Conservation (phyloP, 2,113 vertebrate genomes). For the Diadophis punctatus region DNA sequence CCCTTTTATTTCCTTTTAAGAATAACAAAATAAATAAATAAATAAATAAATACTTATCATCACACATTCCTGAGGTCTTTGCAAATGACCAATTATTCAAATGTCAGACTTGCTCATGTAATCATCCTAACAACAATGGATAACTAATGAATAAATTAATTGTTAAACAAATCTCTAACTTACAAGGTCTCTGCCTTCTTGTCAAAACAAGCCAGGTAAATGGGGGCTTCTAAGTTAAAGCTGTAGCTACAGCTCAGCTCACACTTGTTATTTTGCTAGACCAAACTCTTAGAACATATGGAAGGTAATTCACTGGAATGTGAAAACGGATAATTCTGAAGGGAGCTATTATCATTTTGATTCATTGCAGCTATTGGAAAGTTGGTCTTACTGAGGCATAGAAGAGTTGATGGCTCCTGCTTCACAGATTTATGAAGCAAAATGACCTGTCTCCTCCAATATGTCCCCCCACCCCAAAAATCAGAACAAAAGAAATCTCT, state of each 20-base stretch:
- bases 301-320: neutral
- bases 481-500: neutral
- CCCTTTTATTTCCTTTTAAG: no score
- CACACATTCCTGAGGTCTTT: neutral
- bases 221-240: slow-evolving; percentile 26
- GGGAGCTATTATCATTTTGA: slow-evolving; percentile 4
- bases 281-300: neutral
- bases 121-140: neutral
- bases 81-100: neutral
- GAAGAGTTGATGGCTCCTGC: neutral
- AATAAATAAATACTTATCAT: no score
- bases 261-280: neutral
- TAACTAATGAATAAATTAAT: neutral
- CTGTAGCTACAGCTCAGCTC: slow-evolving; percentile 3
- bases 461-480: neutral
- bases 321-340: neutral
- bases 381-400: neutral
- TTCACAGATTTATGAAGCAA: slow-evolving; percentile 23
- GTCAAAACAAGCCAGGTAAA: neutral
- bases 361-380: slow-evolving; percentile 15
- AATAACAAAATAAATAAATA: no score
- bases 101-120: neutral
- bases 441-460: neutral
- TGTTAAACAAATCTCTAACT: neutral
- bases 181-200: neutral